Evolutionary conservation across 1,140 invertebrate genomes (phyloP).

Genomic region (Heterodera carotae): DNA sequence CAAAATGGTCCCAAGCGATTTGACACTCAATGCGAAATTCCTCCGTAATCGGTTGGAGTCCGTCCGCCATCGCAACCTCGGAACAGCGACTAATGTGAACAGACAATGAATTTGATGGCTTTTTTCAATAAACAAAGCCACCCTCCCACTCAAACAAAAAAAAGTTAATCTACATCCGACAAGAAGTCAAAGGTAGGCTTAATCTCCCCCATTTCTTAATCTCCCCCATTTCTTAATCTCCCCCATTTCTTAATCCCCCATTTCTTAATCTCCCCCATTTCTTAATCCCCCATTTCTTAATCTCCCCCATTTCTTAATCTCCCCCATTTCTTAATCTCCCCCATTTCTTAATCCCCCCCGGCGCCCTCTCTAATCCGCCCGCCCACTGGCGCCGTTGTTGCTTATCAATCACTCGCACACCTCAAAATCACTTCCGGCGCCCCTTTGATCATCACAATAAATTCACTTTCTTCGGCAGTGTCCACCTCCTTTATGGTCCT

Average conservation of each 20-base stretch:
- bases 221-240: no score
- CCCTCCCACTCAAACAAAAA: background rate
- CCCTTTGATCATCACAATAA: conserved; percentile 63
- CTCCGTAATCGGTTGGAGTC: conserved; percentile 54
- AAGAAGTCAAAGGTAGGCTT: no score
- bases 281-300: no score
- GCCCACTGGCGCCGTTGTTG: background rate
- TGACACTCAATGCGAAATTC: conserved; percentile 60
- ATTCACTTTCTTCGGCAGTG: conserved; percentile 28
- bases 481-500: background rate
- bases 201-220: no score
- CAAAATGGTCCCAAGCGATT: conserved; percentile 46
- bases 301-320: no score
- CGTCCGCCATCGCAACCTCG: conserved; percentile 42
- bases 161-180: no score
- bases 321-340: no score
- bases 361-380: background rate
- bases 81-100: conserved; percentile 56
- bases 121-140: background rate
- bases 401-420: no score
- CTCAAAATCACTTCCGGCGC: conserved; percentile 48
- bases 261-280: no score
- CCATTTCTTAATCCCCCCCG: no score
- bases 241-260: no score
- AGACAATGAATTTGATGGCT: conserved; percentile 7